Percentiles rank a stretch among this genome's conserved stretches.
Evolutionary conservation across 64 coral and sea anemone genomes (phyloP).

Genomic region (Actinia tenebrosa): DNA sequence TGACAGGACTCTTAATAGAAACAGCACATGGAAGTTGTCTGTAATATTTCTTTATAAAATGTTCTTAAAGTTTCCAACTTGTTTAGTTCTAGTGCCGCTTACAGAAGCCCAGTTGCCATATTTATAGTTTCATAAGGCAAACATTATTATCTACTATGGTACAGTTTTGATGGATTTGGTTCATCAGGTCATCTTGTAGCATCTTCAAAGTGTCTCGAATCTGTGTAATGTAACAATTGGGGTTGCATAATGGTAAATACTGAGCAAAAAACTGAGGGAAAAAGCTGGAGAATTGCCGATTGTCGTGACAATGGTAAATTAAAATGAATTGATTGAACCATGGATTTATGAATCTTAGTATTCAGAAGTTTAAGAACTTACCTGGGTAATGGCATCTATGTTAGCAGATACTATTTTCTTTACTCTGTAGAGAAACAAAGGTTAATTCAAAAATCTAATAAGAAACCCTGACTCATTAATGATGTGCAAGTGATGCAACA

Average conservation of each 20-base stretch:
- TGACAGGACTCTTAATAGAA: too few species aligned
- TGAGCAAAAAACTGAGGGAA: too few species aligned
- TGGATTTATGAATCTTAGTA: neutral
- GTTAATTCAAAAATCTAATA: neutral
- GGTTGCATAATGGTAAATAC: too few species aligned
- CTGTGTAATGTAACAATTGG: constrained; percentile 4
- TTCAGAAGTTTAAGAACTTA: constrained; percentile 14
- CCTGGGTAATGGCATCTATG: constrained; percentile 62
- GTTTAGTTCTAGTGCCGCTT: too few species aligned
- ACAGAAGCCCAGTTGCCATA: neutral
- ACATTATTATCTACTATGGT: constrained; percentile 35
- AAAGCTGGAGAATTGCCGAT: too few species aligned
- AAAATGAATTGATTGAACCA: too few species aligned
- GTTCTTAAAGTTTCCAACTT: too few species aligned
- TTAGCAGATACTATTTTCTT: constrained; percentile 57
- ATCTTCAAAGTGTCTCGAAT: constrained; percentile 52
- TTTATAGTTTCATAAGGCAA: constrained; percentile 35
- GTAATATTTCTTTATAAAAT: too few species aligned
- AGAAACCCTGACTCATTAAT: neutral
- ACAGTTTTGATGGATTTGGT: constrained; percentile 39
- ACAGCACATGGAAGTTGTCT: too few species aligned
- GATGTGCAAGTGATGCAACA: neutral
- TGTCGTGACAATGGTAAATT: too few species aligned
- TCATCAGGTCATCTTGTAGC: constrained; percentile 44
- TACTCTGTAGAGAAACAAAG: constrained; percentile 21